Conservation (phyloP, 2,888 invertebrate species). For the Cartodere bifasciata region DNA sequence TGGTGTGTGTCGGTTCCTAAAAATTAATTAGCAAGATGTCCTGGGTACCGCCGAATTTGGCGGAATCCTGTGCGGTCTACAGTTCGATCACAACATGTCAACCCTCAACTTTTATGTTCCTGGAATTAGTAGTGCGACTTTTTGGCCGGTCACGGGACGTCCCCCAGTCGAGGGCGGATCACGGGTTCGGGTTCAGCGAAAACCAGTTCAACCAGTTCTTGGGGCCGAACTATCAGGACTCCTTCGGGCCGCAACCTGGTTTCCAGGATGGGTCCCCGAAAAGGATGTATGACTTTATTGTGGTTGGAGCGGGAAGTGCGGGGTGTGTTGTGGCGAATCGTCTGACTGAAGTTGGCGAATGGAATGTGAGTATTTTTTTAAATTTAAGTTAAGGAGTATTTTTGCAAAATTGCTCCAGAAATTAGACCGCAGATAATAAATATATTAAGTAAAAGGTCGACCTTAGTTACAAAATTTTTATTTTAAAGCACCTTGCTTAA, state of each 20-base stretch:
- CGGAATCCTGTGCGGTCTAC: conserved; percentile 40
- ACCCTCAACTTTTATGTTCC: conserved; percentile 43
- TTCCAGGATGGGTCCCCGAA: conserved; percentile 1
- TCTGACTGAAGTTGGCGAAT: conserved; percentile 45
- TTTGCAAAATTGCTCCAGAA: neutral
- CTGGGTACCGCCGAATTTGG: conserved; percentile 47
- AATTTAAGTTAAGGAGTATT: neutral
- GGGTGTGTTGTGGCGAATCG: conserved; percentile 56
- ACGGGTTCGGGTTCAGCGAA: no score
- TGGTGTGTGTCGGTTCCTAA: no score
- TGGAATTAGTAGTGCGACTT: conserved; percentile 42
- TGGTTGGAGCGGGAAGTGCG: conserved; percentile 55
- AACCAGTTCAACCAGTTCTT: no score
- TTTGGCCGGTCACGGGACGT: conserved; percentile 42
- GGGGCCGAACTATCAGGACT: conserved; percentile 4
- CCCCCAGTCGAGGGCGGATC: conserved; percentile 4
- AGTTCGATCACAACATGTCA: conserved; percentile 46
- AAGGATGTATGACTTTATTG: conserved; percentile 46
- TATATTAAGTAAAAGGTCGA: no score
- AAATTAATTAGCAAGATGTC: no score
- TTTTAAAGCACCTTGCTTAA: no score
- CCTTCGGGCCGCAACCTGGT: no score
- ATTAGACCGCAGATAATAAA: no score
- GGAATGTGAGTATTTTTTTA: conserved; percentile 38
- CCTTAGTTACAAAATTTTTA: no score